Percentiles rank a stretch among this genome's conserved stretches.
Conservation (phyloP, 2,113 vertebrate species). For the Nothobranchius furzeri region DNA sequence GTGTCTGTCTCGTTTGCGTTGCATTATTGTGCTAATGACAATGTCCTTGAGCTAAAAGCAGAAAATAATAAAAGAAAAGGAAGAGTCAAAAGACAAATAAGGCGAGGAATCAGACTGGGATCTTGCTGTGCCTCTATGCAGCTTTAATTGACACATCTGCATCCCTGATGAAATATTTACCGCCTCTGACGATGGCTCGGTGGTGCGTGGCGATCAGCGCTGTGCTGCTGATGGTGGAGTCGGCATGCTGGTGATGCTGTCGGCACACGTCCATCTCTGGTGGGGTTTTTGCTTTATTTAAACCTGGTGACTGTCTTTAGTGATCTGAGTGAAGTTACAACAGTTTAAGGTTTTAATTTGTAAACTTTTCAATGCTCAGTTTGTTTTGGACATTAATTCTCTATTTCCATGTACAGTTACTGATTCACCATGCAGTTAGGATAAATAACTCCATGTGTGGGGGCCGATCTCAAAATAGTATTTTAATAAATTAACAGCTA, state of each 20-base stretch:
- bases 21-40: conserved; percentile 79
- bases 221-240: conserved; percentile 66
- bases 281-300: conserved; percentile 2
- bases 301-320: no score
- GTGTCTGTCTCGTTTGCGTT: conserved; percentile 68
- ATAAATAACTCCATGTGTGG: no score
- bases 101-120: conserved; percentile 55
- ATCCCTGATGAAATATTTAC: conserved; percentile 81
- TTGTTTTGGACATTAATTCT: not conserved
- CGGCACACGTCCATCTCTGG: conserved; percentile 35
- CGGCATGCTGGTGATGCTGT: conserved; percentile 63
- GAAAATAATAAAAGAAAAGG: conserved; percentile 23
- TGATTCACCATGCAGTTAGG: no score
- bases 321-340: not conserved
- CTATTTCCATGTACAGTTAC: no score
- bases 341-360: not conserved
- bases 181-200: conserved; percentile 61
- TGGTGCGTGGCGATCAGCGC: conserved; percentile 54
- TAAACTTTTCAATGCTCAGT: no score
- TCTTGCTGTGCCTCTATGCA: conserved; percentile 62
- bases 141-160: conserved; percentile 82
- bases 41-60: conserved; percentile 72
- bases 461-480: no score
- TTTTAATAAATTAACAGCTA: no score
- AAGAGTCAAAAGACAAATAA: conserved; percentile 68